Conservation (phyloP, 2,113 vertebrate genomes). For the Trogon surrucura region DNA sequence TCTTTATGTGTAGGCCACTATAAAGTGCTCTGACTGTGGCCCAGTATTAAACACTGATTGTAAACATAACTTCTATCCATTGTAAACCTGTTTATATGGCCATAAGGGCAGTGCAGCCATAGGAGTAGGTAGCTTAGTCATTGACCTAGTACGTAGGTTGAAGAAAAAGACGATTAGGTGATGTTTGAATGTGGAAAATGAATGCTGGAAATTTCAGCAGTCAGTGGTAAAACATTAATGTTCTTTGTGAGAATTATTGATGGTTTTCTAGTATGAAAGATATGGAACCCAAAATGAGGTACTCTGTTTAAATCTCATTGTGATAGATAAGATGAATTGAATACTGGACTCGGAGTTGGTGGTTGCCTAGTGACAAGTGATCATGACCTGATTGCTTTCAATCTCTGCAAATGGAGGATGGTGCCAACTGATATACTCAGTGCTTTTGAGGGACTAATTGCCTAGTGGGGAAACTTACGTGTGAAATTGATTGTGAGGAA, state of each 20-base stretch:
- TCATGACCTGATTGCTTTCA: constrained; percentile 10
- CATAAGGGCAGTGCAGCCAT: background rate
- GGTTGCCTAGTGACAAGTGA: background rate
- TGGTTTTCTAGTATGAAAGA: constrained; percentile 1
- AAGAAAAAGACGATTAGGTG: background rate
- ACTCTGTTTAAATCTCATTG: background rate
- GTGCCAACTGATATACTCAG: background rate
- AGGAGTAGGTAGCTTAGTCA: background rate
- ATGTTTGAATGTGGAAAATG: background rate
- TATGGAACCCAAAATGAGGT: background rate
- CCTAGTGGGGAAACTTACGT: background rate
- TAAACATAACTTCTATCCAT: background rate
- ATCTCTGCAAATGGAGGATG: background rate
- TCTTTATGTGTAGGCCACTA: background rate
- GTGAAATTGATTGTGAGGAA: background rate
- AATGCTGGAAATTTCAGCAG: background rate
- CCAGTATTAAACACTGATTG: background rate
- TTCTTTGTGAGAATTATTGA: background rate
- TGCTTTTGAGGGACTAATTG: background rate
- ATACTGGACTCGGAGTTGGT: background rate
- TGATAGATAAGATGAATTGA: background rate
- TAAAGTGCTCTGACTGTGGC: background rate
- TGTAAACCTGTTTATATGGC: background rate
- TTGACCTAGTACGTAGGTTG: background rate
- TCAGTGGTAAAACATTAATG: background rate